Percentiles rank a stretch among this genome's conserved stretches.
These are phyloP conservation scores for Caranx melampygus DNA, from an alignment of 2,113 vertebrate genomes.

Conservation along the genomic window DNA sequence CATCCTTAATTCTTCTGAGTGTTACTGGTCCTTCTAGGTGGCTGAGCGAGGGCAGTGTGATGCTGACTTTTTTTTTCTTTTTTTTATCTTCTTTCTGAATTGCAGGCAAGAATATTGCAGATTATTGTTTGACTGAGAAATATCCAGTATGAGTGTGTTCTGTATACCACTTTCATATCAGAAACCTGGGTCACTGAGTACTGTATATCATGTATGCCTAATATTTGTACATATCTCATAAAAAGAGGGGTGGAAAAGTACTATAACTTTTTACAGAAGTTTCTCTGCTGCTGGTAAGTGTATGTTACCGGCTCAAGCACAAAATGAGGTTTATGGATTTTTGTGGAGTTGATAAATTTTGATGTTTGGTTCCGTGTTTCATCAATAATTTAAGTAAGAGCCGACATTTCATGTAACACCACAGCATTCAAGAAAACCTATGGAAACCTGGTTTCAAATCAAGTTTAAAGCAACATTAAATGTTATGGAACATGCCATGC, in stretches of 20 bases:
- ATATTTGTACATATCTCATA: neutral
- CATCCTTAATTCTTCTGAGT: slow-evolving; percentile 58
- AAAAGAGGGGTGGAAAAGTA: neutral
- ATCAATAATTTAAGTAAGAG: no score
- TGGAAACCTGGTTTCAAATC: no score
- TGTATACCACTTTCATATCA: neutral
- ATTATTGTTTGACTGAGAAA: neutral
- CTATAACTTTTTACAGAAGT: neutral
- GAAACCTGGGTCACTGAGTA: neutral
- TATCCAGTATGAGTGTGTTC: neutral
- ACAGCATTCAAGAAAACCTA: no score
- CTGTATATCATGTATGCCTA: neutral
- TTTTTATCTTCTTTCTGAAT: neutral
- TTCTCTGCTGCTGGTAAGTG: neutral
- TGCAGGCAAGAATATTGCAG: neutral
- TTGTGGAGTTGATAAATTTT: neutral
- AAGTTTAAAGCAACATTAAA: no score
- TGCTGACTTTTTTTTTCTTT: neutral
- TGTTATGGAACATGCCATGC: no score
- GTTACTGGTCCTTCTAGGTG: slow-evolving; percentile 53
- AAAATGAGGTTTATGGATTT: neutral
- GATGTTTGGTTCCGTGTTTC: no score
- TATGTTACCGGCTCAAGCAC: neutral
- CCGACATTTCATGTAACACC: neutral
- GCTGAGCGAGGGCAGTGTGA: slow-evolving; percentile 16